Conservation (phyloP, 2,888 invertebrate species). For the Watsonalla cultraria region DNA sequence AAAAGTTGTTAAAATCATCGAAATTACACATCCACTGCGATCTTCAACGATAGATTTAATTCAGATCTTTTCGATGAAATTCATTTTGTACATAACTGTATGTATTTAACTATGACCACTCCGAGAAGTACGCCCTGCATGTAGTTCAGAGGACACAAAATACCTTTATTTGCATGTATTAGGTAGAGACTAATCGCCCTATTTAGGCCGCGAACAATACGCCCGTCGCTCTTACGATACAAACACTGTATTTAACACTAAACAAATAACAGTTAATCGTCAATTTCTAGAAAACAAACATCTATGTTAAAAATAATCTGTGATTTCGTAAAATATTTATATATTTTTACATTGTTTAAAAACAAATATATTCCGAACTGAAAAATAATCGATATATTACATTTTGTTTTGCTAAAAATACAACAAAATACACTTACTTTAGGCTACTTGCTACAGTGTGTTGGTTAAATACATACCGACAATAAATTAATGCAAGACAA, state of each 20-base stretch:
- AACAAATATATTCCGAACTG: constrained; percentile 46
- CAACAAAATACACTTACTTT: constrained; percentile 69
- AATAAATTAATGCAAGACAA: constrained; percentile 44
- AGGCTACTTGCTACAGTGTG: constrained; percentile 55
- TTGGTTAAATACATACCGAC: constrained; percentile 49
- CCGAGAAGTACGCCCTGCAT: background rate
- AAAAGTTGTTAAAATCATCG: too few species aligned
- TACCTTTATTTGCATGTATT: background rate
- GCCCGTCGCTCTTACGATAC: background rate
- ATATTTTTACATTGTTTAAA: constrained; percentile 23
- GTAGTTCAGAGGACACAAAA: background rate
- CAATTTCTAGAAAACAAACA: constrained; percentile 15
- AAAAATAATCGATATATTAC: constrained; percentile 57
- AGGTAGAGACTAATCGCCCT: too few species aligned
- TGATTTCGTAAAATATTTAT: constrained; percentile 25
- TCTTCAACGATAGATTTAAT: too few species aligned
- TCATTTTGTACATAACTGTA: too few species aligned
- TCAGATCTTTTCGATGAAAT: too few species aligned
- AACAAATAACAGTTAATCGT: constrained; percentile 8
- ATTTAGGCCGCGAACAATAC: too few species aligned
- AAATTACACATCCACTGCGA: too few species aligned
- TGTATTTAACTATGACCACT: too few species aligned
- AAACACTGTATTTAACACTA: background rate
- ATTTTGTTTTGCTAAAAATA: constrained; percentile 57
- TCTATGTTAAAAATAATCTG: constrained; percentile 22